phyloP scores from a whole-genome alignment of 2,888 invertebrate species.

The Pedicia rivosa region DNA sequence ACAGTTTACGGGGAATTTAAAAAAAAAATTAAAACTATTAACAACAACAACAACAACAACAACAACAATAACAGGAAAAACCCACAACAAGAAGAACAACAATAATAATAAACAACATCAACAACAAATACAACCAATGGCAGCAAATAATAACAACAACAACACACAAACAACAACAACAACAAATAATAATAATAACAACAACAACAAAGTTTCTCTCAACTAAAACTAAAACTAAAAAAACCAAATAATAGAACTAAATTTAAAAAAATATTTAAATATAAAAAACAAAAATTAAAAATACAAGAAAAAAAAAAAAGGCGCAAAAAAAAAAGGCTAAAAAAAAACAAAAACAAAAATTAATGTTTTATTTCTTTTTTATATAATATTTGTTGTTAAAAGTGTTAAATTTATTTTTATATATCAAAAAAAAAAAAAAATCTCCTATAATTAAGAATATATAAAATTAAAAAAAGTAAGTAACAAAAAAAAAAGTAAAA shows the following conservation, averaged over 20 bases:
- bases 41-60: no score
- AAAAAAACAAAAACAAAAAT: no score
- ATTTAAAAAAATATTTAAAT: slow-evolving; percentile 6
- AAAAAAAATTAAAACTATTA: no score
- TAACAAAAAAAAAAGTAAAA: slow-evolving; percentile 5
- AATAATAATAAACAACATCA: no score
- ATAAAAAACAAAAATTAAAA: background rate
- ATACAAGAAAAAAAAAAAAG: background rate
- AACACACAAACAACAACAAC: background rate
- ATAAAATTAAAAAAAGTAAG: slow-evolving; percentile 4
- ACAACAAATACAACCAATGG: background rate
- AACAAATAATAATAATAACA: background rate
- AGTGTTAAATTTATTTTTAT: slow-evolving; percentile 5
- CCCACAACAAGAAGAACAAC: no score
- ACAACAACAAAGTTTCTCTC: background rate
- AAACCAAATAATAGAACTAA: slow-evolving; percentile 8
- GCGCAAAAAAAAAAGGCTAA: no score
- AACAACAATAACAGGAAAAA: no score
- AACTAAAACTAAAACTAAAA: background rate
- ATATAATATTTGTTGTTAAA: slow-evolving; percentile 5
- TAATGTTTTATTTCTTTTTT: no score
- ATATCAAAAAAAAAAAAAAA: slow-evolving; percentile 17
- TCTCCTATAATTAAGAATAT: slow-evolving; percentile 17
- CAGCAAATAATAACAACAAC: background rate
- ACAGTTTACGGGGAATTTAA: no score